phyloP scores from a whole-genome alignment of 1,140 invertebrate genomes.

The Stenopsyche tienmushanensis region DNA sequence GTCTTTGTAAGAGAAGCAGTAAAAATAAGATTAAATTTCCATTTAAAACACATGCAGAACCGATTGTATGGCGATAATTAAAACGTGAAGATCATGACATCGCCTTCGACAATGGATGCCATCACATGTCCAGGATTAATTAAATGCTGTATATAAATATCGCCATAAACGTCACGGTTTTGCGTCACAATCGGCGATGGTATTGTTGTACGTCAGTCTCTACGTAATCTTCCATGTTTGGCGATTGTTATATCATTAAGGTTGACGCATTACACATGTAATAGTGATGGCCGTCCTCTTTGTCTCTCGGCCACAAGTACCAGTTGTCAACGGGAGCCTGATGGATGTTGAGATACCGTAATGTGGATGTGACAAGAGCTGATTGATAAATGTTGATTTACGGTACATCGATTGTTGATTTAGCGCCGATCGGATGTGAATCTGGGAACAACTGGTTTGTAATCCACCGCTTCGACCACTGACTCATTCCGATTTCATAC shows the following conservation, averaged over 20 bases:
- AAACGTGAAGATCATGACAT: too few relatives aligned
- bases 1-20: too few relatives aligned
- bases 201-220: neutral
- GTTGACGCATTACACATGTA: neutral
- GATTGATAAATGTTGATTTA: slow-evolving; percentile 14
- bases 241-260: neutral
- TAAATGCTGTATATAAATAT: too few relatives aligned
- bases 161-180: too few relatives aligned
- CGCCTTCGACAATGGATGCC: neutral
- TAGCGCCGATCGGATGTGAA: neutral
- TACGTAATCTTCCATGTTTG: too few relatives aligned
- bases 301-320: neutral
- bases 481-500: too few relatives aligned
- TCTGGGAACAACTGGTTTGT: neutral
- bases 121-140: too few relatives aligned
- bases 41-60: too few relatives aligned
- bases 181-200: neutral
- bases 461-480: neutral
- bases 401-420: slow-evolving; percentile 10
- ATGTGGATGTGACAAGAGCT: slow-evolving; percentile 2
- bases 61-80: too few relatives aligned
- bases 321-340: slow-evolving; percentile 15
- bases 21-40: too few relatives aligned
- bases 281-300: too few relatives aligned
- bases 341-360: slow-evolving; percentile 22